Conservation (phyloP, 1,140 invertebrate species). For the Cephus cinctus region DNA sequence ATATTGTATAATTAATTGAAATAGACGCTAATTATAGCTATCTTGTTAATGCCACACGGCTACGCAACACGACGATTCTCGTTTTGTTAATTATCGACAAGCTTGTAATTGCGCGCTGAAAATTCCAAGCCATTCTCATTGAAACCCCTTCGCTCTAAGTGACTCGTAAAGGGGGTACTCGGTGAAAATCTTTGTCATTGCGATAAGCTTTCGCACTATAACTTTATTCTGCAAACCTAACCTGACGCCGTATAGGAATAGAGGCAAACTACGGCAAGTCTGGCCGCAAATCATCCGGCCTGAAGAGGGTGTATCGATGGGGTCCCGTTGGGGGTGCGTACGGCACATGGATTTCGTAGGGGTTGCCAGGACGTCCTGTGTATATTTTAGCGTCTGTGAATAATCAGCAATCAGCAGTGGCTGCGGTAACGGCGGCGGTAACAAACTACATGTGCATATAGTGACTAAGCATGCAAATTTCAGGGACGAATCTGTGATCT, state of each 20-base stretch:
- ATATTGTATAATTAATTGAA: too few species aligned
- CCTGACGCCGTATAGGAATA: too few species aligned
- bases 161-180: too few species aligned
- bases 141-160: too few species aligned
- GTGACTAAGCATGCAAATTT: constrained; percentile 14
- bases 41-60: constrained; percentile 33
- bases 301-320: too few species aligned
- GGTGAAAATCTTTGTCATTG: too few species aligned
- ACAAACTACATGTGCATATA: constrained; percentile 38
- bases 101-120: constrained; percentile 47
- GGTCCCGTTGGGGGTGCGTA: constrained; percentile 3
- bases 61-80: constrained; percentile 34
- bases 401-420: constrained; percentile 40
- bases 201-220: too few species aligned
- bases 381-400: constrained; percentile 41
- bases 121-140: too few species aligned
- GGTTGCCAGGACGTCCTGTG: constrained; percentile 14
- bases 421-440: constrained; percentile 34
- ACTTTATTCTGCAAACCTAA: too few species aligned
- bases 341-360: constrained; percentile 33
- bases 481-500: background rate
- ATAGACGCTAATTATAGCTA: too few species aligned
- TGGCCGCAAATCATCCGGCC: too few species aligned
- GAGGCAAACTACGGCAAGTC: too few species aligned
- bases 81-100: constrained; percentile 52